Evolutionary conservation across 1,140 invertebrate genomes (phyloP), one percentile per base, ranked within the genome.

Genomic region (Pollicipes pollicipes): DNA sequence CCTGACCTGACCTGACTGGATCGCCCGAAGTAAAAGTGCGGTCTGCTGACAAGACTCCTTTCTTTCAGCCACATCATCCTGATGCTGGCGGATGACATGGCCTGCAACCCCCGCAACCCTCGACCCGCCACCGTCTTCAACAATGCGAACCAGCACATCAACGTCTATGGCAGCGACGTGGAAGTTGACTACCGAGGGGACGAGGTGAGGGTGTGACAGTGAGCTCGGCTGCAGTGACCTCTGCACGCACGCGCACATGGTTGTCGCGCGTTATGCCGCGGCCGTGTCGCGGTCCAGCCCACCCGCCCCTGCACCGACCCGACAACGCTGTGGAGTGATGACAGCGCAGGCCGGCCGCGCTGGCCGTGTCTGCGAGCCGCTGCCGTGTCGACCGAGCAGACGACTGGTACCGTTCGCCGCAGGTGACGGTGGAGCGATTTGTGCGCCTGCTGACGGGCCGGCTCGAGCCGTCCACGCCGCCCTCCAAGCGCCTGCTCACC

Each of bases 21-120:
- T n/a, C n/a, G n/a, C n/a, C n/a, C n/a, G n/a, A n/a, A n/a, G n/a
- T n/a, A n/a, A n/a, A n/a, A n/a, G n/a, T n/a, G n/a, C n/a, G n/a
- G n/a, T n/a, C n/a, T n/a, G n/a, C n/a, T n/a, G n/a, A n/a, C n/a
- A n/a, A n/a, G n/a, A n/a, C n/a, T n/a, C n/a, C 24, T 73, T 10
- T 66, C 13, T 31, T 63, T 58, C 68, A 75, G 74, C 37, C 83
- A 85, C 71, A 99, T 99, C 68, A 98, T 98, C 76, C 79, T 99
- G 58, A 98, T 98, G 96, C 87, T 99, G 68, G 96, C 97, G 30
- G 97, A 99, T 82, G 97, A 99, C 77, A 98, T 99, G 94, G 95
- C 97, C 0, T 99, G 97, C 77, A 99, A 99, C 83, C 87, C 96
- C 0, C 82, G 97, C 73, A 99, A 99, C 83, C 96, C 97, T 6